Conservation (phyloP, 2,797 vertebrate genomes). For the Rhadinocentrus ornatus region DNA sequence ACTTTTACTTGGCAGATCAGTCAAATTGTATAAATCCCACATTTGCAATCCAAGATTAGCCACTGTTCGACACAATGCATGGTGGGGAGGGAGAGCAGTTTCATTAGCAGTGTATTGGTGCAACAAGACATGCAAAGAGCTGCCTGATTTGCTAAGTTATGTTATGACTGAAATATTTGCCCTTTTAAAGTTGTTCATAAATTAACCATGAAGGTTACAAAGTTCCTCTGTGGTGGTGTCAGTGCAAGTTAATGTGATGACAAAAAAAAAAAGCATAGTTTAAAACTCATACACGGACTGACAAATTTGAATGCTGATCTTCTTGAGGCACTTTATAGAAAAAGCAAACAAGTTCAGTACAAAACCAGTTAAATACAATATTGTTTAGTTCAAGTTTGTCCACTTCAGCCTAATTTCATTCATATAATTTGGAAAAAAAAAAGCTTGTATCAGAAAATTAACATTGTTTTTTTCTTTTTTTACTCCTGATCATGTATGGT, state of each 20-base stretch:
- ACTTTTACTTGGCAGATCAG: conserved; percentile 1
- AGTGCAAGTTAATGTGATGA: conserved; percentile 12
- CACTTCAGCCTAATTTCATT: not conserved
- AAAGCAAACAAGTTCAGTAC: not conserved
- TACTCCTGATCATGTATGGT: no score
- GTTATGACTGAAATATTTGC: conserved; percentile 30
- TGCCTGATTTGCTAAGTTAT: conserved; percentile 8
- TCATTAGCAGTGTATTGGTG: conserved; percentile 26
- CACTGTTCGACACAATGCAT: conserved; percentile 6
- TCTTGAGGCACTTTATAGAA: not conserved
- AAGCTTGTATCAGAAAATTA: no score
- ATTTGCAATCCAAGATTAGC: not conserved
- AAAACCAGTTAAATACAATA: not conserved
- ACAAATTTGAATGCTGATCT: conserved; percentile 16
- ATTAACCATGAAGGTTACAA: conserved; percentile 29
- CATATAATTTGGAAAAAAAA: not conserved
- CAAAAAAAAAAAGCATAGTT: conserved; percentile 13
- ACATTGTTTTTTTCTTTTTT: no score
- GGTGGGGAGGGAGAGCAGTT: conserved; percentile 2
- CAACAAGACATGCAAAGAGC: conserved; percentile 17
- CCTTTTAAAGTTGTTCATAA: conserved; percentile 35
- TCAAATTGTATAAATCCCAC: conserved; percentile 9
- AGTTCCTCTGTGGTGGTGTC: not conserved
- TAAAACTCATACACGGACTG: conserved; percentile 13
- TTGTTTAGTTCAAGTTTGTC: not conserved